These are phyloP conservation scores for Apteryx owenii DNA, from an alignment of 2,113 vertebrate species.

Conservation along the genomic window DNA sequence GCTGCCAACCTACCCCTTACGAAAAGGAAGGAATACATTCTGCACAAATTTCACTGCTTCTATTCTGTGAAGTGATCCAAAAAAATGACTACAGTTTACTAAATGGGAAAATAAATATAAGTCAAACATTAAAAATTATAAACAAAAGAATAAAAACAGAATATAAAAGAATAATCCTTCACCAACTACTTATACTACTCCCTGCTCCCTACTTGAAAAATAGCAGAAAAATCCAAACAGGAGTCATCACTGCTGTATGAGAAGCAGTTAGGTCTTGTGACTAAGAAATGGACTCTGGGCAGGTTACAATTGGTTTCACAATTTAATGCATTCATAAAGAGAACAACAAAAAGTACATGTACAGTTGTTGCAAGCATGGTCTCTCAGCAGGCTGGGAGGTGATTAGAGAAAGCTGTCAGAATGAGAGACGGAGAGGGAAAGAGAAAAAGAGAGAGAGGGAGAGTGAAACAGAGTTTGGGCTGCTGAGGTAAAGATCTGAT, in stretches of 20 bases:
- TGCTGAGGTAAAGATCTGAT: not conserved
- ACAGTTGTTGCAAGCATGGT: not conserved
- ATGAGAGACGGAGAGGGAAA: not conserved
- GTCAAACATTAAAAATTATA: not conserved
- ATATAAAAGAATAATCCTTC: not conserved
- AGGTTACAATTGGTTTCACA: not conserved
- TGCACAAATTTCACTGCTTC: not conserved
- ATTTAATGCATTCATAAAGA: not conserved
- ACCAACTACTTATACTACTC: not conserved
- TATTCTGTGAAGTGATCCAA: slow-evolving; percentile 11
- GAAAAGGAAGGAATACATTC: not conserved
- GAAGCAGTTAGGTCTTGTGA: not conserved
- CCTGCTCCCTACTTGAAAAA: not conserved
- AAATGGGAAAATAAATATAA: not conserved
- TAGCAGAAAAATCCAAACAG: not conserved
- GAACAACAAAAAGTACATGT: not conserved
- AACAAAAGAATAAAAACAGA: not conserved
- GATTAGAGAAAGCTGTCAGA: slow-evolving; percentile 1
- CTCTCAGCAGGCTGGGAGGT: slow-evolving; percentile 24
- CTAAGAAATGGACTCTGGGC: not conserved
- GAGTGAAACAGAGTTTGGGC: not conserved
- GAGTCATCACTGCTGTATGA: not conserved
- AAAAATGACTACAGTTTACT: not conserved
- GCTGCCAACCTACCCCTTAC: not conserved
- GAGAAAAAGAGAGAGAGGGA: not conserved